Conservation (phyloP, 64 coral and sea anemone genomes). For the Porites lutea region DNA sequence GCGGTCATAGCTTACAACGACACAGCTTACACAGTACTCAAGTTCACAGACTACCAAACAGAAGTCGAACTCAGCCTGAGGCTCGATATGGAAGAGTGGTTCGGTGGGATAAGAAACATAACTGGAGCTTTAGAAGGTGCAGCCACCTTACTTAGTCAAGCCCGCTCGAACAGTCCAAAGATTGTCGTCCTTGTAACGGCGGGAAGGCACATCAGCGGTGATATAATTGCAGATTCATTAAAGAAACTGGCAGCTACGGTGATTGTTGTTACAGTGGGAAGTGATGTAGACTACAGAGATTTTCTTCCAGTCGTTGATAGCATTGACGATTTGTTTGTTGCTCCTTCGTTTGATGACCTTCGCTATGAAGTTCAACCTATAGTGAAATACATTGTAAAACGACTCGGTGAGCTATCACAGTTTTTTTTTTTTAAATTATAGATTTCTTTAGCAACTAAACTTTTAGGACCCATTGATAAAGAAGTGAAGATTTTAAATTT, state of each 20-base stretch:
- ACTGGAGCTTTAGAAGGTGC: conserved; percentile 65
- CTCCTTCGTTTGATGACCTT: conserved; percentile 39
- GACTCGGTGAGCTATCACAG: conserved; percentile 50
- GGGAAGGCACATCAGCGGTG: conserved; percentile 11
- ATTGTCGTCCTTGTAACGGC: conserved; percentile 76
- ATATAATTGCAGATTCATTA: background rate
- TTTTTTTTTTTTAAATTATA: too few species aligned
- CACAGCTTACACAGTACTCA: conserved; percentile 1
- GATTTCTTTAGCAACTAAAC: too few species aligned
- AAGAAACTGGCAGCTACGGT: conserved; percentile 45
- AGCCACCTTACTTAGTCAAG: conserved; percentile 32
- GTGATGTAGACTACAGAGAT: conserved; percentile 33
- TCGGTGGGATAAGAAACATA: conserved; percentile 52
- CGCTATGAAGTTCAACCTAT: conserved; percentile 40
- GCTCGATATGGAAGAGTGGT: conserved; percentile 40
- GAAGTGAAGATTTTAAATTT: too few species aligned
- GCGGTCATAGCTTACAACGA: conserved; percentile 57
- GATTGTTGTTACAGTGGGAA: conserved; percentile 62
- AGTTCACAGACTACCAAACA: conserved; percentile 37
- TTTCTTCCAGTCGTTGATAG: conserved; percentile 62
- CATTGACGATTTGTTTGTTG: conserved; percentile 55
- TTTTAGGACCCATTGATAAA: too few species aligned
- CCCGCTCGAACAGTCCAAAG: conserved; percentile 52
- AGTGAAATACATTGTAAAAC: conserved; percentile 23
- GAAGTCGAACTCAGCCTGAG: conserved; percentile 39